Base-by-base conservation (phyloP, 35 echinoderm and acorn worm genomes). In the Lytechinus pictus region DNA sequence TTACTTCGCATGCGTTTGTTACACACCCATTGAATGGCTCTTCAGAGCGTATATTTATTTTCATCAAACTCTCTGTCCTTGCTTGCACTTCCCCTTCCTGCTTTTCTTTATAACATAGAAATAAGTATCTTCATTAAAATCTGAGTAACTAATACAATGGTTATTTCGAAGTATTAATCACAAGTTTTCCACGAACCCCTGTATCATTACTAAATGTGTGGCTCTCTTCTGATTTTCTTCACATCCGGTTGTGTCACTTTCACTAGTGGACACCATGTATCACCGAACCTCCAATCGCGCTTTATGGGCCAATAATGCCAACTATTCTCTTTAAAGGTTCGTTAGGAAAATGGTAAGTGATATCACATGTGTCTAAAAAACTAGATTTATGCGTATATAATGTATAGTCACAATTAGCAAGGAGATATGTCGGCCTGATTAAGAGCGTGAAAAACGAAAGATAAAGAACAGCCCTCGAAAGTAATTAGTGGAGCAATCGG, bases 181-280 rank as follows among this genome's bases (percentile, higher is more conserved):
- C 19, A 24, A 79, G 19, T 16, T 0, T 16, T 79, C 66, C 19
- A 79, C 19, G n/a, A 79, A 79, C 19, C 16, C 66, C n/a, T 5
- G 66, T 79, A 79, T 79, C 66, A 79, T 79, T 24, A 24, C 16
- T 79, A n/a, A 79, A 5, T 79, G 21, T 24, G 19, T 24, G n/a
- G 5, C n/a, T 16, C 19, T 79, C 56, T 79, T 79, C n/a, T 1
- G 66, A 79, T 79, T 24, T 79, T 8, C 66, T 19, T 24, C 21
- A 79, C 66, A 79, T 91, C 89, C 89, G 89, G 89, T 91, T 9
- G 52, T 91, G 89, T 54, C 89, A 52, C 89, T 6, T 24, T 54
- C 19, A 13, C 27, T 54, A 9, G 89, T 19, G 10, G 19, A 91
- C 89, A 79, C n/a, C 66, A 79, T 79, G 14, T 79, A 79, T 79